These are phyloP conservation scores for Thomomys bottae DNA, from an alignment of 2,113 vertebrate species.

Conservation along the genomic window DNA sequence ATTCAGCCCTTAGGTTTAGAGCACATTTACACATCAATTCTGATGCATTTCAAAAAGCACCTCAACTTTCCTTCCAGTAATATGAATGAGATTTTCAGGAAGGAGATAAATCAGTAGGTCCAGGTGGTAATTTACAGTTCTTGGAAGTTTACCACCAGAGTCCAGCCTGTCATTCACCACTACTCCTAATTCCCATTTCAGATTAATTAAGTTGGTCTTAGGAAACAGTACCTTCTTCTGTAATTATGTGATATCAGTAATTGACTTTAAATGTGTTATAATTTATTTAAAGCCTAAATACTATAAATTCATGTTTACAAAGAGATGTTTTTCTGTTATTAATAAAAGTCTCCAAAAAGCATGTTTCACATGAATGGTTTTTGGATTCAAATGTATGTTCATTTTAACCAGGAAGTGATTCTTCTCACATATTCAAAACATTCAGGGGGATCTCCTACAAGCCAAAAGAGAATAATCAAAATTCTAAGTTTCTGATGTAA, in stretches of 20 bases:
- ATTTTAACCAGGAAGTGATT: conserved; percentile 13
- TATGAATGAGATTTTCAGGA: conserved; percentile 50
- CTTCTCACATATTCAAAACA: neutral
- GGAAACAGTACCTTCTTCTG: neutral
- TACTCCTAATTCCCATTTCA: neutral
- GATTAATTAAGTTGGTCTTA: neutral
- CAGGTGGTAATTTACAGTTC: conserved; percentile 9
- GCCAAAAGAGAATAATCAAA: conserved; percentile 62
- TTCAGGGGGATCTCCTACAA: neutral
- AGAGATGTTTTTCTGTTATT: neutral
- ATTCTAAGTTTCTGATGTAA: conserved; percentile 61
- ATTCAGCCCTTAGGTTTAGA: conserved; percentile 42
- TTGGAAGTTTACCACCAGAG: neutral
- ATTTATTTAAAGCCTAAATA: conserved; percentile 7
- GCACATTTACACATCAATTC: conserved; percentile 48
- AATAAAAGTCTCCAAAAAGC: neutral
- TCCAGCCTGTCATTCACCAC: neutral
- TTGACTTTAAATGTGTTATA: neutral
- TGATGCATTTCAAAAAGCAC: conserved; percentile 56
- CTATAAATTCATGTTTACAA: neutral
- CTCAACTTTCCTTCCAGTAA: conserved; percentile 63
- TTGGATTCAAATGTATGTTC: conserved; percentile 10
- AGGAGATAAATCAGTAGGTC: conserved; percentile 30
- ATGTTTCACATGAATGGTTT: neutral
- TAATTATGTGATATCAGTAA: conserved; percentile 20